Evolutionary conservation across 2,797 vertebrate genomes (phyloP).

Genomic region (Hydrolagus colliei): DNA sequence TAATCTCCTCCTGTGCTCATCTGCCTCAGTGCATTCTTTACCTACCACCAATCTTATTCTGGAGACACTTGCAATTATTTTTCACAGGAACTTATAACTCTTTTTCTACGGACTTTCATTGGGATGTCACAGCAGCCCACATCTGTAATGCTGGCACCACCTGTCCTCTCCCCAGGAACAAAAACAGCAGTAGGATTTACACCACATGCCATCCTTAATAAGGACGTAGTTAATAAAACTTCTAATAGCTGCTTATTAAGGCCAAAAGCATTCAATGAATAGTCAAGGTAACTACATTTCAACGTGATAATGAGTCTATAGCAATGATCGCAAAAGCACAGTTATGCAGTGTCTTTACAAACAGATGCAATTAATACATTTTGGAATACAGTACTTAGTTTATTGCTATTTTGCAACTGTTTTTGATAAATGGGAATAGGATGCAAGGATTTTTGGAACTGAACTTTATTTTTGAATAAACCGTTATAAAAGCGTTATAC

Average conservation of each 20-base stretch:
- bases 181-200: neutral
- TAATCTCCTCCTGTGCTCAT: neutral
- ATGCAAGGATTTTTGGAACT: neutral
- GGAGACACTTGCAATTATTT: neutral
- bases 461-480: neutral
- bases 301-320: neutral
- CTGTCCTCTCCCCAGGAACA: neutral
- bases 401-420: too few species aligned
- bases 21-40: neutral
- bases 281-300: neutral
- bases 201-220: neutral
- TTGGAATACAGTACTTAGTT: too few species aligned
- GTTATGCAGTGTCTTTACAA: neutral
- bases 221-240: neutral
- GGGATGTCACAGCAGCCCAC: neutral
- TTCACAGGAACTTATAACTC: neutral
- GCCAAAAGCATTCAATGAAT: neutral
- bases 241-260: neutral
- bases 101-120: neutral
- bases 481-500: too few species aligned
- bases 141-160: neutral
- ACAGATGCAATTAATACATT: too few species aligned
- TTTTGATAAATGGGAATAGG: too few species aligned
- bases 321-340: neutral
- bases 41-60: neutral